phyloP scores from a whole-genome alignment of 2,113 vertebrate genomes.

The Sporophila hypoxantha region DNA sequence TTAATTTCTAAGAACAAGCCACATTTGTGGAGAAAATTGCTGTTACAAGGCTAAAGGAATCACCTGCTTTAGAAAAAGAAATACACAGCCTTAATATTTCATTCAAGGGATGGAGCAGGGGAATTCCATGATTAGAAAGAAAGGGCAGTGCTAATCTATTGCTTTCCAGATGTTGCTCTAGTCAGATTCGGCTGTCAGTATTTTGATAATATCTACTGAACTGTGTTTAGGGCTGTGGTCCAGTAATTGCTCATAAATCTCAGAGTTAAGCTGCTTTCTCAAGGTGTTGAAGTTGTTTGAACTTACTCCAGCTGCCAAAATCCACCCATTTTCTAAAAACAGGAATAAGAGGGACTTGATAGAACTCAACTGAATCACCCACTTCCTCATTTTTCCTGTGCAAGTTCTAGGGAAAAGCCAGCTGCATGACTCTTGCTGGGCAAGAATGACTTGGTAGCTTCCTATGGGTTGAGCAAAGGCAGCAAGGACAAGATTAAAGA shows the following conservation, averaged over 20 bases:
- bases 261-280: background rate
- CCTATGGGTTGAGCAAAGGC: background rate
- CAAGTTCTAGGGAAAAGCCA: background rate
- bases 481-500: background rate
- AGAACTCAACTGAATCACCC: background rate
- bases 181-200: background rate
- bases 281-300: background rate
- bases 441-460: background rate
- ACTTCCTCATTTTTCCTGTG: background rate
- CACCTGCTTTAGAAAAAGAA: conserved; percentile 22
- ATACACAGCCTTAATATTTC: background rate
- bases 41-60: conserved; percentile 55
- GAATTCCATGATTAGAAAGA: background rate
- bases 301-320: background rate
- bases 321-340: background rate
- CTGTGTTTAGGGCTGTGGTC: background rate
- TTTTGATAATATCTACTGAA: background rate
- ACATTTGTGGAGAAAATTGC: conserved; percentile 48
- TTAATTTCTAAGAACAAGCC: conserved; percentile 66
- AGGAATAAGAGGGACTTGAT: background rate
- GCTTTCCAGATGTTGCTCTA: background rate
- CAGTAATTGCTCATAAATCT: background rate
- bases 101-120: background rate
- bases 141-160: background rate
- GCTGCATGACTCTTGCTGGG: background rate